These are phyloP conservation scores for Matsumurasca onukii DNA, from an alignment of 1,140 invertebrate species.

Conservation along the genomic window DNA sequence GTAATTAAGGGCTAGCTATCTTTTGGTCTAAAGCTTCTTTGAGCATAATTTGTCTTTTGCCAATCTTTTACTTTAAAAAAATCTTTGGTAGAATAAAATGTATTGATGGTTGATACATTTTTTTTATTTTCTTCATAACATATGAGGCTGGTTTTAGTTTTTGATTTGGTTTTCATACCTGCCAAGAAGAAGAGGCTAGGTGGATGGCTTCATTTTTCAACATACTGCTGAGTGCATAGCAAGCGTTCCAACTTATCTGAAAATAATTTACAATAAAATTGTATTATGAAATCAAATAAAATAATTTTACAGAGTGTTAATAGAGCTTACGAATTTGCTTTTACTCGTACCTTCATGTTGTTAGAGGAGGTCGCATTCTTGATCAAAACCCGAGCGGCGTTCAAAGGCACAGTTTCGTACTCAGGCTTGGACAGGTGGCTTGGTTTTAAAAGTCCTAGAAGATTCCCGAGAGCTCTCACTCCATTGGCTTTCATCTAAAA, in stretches of 20 bases:
- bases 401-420: constrained; percentile 44
- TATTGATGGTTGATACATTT: too few species aligned
- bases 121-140: too few species aligned
- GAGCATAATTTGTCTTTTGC: too few species aligned
- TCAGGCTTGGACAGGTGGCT: constrained; percentile 43
- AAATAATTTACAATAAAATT: not conserved
- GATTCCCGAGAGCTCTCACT: constrained; percentile 54
- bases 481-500: constrained; percentile 52
- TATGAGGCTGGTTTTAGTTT: too few species aligned
- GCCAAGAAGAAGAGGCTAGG: constrained; percentile 44
- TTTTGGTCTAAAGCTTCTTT: too few species aligned
- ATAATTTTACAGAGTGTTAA: not conserved
- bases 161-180: constrained; percentile 27
- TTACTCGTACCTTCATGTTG: constrained; percentile 52
- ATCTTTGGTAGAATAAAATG: too few species aligned
- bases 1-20: too few species aligned
- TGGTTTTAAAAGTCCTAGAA: constrained; percentile 49
- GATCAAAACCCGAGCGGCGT: constrained; percentile 48
- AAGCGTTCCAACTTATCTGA: constrained; percentile 85
- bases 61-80: too few species aligned
- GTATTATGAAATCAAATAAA: not conserved
- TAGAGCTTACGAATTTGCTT: not conserved
- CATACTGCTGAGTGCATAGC: constrained; percentile 78
- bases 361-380: constrained; percentile 49
- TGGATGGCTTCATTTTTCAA: constrained; percentile 65